Base-by-base conservation (phyloP, 2,888 invertebrate genomes). In the Escarpia spicata region DNA sequence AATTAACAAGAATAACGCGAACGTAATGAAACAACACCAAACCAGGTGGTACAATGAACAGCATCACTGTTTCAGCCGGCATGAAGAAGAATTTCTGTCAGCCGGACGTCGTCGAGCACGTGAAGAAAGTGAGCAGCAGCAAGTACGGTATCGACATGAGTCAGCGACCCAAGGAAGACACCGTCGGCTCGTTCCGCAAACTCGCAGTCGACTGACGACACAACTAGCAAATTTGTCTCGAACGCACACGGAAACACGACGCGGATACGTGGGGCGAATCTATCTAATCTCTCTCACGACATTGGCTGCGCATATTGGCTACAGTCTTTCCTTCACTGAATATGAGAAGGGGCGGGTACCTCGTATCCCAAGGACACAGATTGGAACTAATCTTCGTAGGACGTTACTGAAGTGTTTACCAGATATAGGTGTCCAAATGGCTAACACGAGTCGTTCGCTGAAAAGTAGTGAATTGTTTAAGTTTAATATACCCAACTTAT, bases 161-260 rank as follows among this genome's bases (percentile, higher is more conserved):
- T 31, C 92, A 92, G 91, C 92, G 91, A 37, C 92, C 91, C 15
- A 92, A 75, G 0, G 92, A 93, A 43, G 92, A 93, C 15, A 45
- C 89, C 6, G 44, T 91, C 3, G 93, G 91, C 31, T 94, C 94
- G 0, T 94, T 94, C 92, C 92, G 94, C 75, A 94, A 94, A 92
- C 93, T 94, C 4, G 94, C 92, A 45, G 92, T 75, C 75, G 75
- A 75, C n/a, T 75, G 26, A 75, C 75, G 19, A 6, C 75, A 3
- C n/a, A 75, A 4, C 75, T 75, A 75, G 75, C 19, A 26, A 75
- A 2, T 75, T 26, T 75, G 75, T 26, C 19, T 75, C n/a, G 75
- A 52, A 75, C n/a, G 26, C 26, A 75, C 75, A 75, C 19, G 75
- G 19, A 2, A 26, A 75, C 19, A 26, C 37, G 37, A 37, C 37